Evolutionary conservation across 2,797 vertebrate genomes (phyloP).

Genomic region (Tachyglossus aculeatus): DNA sequence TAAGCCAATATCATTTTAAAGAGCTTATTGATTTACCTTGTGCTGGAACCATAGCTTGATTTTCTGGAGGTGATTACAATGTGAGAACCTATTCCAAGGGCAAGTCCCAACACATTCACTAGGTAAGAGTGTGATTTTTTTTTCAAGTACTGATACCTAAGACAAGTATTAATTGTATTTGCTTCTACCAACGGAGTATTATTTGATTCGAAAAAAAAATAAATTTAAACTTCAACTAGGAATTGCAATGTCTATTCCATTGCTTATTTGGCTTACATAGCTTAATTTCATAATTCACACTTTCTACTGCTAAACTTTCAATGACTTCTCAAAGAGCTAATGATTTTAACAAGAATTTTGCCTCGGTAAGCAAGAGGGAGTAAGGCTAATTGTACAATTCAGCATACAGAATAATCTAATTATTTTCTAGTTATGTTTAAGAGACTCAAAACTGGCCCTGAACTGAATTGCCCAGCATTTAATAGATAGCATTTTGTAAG

Average conservation of each 20-base stretch:
- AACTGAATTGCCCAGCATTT: neutral
- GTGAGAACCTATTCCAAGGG: slow-evolving; percentile 38
- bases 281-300: neutral
- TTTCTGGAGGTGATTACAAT: slow-evolving; percentile 55
- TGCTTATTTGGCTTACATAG: neutral
- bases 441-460: neutral
- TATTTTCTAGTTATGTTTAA: neutral
- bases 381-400: neutral
- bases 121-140: too few relatives aligned
- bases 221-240: neutral
- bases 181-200: too few relatives aligned
- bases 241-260: neutral
- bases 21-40: slow-evolving; percentile 49
- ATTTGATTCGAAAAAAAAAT: neutral
- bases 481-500: neutral
- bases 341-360: neutral
- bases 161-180: too few relatives aligned
- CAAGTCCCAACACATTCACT: too few relatives aligned
- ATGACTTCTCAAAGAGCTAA: neutral
- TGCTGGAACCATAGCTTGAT: slow-evolving; percentile 14
- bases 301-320: neutral
- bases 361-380: neutral
- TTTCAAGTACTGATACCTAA: too few relatives aligned
- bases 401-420: neutral
- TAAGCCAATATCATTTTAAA: slow-evolving; percentile 40